Evolutionary conservation across 2,888 invertebrate species (phyloP).

Genomic region (Cheilosia variabilis): DNA sequence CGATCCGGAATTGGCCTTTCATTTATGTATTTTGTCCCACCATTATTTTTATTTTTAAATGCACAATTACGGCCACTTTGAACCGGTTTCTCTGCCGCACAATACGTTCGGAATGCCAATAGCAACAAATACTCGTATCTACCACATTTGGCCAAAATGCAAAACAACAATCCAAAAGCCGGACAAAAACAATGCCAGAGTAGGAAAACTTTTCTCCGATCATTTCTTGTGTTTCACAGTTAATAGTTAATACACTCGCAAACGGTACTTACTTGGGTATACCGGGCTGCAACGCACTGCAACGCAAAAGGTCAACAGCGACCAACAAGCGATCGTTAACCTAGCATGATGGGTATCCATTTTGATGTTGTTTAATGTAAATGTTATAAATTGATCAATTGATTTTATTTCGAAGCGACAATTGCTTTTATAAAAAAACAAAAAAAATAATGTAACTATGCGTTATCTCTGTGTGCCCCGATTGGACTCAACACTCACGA

Average conservation of each 20-base stretch:
- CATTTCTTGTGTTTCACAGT: slow-evolving; percentile 32
- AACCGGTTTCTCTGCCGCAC: slow-evolving; percentile 62
- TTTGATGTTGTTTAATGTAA: slow-evolving; percentile 45
- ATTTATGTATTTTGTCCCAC: slow-evolving; percentile 12
- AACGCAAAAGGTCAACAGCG: slow-evolving; percentile 79
- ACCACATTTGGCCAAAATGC: slow-evolving; percentile 65
- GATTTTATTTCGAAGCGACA: slow-evolving; percentile 49
- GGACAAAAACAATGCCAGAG: slow-evolving; percentile 1
- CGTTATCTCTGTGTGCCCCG: slow-evolving; percentile 50
- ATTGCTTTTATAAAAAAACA: not conserved
- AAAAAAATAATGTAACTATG: not conserved
- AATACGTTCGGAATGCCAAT: slow-evolving; percentile 53
- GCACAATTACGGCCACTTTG: slow-evolving; percentile 57
- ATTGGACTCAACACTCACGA: slow-evolving; percentile 51
- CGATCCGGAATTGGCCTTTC: slow-evolving; percentile 64
- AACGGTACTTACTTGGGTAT: slow-evolving; percentile 81
- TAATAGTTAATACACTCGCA: slow-evolving; percentile 18
- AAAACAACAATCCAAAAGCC: slow-evolving; percentile 42
- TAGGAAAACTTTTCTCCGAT: slow-evolving; percentile 23
- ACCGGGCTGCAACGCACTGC: slow-evolving; percentile 81
- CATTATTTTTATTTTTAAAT: slow-evolving; percentile 29
- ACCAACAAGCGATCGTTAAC: slow-evolving; percentile 79
- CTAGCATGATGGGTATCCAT: slow-evolving; percentile 76
- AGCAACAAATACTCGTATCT: slow-evolving; percentile 29
- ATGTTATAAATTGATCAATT: slow-evolving; percentile 14